phyloP scores from a whole-genome alignment of 2,113 vertebrate species.

The Anoura caudifer region DNA sequence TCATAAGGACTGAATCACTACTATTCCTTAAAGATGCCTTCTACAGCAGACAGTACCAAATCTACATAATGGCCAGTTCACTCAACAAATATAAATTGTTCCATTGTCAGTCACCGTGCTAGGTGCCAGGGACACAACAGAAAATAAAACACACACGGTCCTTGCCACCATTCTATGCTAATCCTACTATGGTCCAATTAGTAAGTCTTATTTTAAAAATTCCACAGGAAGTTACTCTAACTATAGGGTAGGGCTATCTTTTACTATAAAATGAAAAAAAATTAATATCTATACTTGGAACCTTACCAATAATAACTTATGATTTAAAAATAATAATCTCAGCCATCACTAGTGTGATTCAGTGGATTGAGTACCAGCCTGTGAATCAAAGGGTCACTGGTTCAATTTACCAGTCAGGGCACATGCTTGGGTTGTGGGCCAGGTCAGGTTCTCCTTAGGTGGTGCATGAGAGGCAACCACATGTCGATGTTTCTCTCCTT shows the following conservation, averaged over 20 bases:
- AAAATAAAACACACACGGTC: background rate
- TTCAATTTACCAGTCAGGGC: no score
- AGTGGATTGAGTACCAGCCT: no score
- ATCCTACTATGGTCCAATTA: conserved; percentile 8
- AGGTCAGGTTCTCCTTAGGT: no score
- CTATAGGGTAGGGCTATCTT: background rate
- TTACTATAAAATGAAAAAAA: conserved; percentile 24
- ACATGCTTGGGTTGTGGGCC: no score
- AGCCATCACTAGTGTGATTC: no score
- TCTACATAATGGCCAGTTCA: background rate
- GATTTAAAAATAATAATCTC: background rate
- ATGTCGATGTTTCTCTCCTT: no score
- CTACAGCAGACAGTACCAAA: background rate
- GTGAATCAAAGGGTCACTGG: no score
- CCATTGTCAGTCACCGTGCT: background rate
- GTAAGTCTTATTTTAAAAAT: background rate
- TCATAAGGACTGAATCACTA: background rate
- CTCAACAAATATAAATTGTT: background rate
- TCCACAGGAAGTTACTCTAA: background rate
- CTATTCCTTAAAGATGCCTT: background rate
- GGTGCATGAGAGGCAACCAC: no score
- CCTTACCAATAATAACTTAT: conserved; percentile 20
- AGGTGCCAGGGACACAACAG: background rate
- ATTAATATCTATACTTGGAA: background rate
- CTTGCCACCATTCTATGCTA: background rate